Conservation (phyloP, 2,888 invertebrate species). For the Eupithecia pulchellata region DNA sequence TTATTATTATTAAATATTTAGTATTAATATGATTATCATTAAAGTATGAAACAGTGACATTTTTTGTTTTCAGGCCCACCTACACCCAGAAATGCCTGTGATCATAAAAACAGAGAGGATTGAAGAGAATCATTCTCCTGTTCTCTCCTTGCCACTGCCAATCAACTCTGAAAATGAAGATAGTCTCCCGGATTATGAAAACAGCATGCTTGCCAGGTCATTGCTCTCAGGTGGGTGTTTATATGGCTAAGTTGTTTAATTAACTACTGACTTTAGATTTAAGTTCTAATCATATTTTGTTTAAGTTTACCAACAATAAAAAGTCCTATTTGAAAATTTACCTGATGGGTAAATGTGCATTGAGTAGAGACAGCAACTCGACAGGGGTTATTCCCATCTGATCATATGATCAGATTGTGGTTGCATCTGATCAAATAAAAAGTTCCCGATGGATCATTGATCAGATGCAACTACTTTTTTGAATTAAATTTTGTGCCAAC, state of each 20-base stretch:
- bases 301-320: no score
- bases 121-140: constrained; percentile 69
- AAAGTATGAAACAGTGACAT: neutral
- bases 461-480: no score
- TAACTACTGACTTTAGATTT: neutral
- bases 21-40: neutral
- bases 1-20: no score
- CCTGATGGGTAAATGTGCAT: no score
- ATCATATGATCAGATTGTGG: no score
- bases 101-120: constrained; percentile 73
- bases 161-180: constrained; percentile 76
- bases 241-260: neutral
- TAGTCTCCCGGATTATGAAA: constrained; percentile 81
- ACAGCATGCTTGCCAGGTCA: constrained; percentile 83
- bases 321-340: no score
- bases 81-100: constrained; percentile 66
- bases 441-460: no score
- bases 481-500: no score
- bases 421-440: no score
- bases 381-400: no score
- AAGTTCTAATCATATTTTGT: no score
- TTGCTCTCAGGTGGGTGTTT: constrained; percentile 71
- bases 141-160: constrained; percentile 56
- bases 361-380: no score
- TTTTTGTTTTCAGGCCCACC: constrained; percentile 54